Percentiles rank a stretch among this genome's conserved stretches.
Conservation (phyloP, 2,797 vertebrate species). For the Trachurus trachurus region DNA sequence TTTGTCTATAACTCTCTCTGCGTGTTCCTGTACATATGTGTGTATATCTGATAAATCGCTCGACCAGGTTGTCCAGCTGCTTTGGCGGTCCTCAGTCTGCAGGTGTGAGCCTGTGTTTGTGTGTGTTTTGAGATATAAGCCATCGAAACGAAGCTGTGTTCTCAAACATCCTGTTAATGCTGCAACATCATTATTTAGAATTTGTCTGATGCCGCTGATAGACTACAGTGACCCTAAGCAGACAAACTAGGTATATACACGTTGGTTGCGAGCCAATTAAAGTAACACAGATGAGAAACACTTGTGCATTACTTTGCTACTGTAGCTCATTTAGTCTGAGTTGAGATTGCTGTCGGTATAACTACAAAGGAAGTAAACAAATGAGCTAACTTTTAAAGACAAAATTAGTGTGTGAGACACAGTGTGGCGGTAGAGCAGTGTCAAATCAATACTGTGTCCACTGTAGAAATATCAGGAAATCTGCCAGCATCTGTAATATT, state of each 20-base stretch:
- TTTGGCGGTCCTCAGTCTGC: conserved; percentile 52
- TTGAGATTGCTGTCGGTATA: neutral
- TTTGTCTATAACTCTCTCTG: neutral
- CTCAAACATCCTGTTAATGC: conserved; percentile 16
- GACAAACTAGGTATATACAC: neutral
- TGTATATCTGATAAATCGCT: conserved; percentile 52
- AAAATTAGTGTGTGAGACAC: neutral
- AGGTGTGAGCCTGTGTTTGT: conserved; percentile 6
- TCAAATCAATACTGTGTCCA: neutral
- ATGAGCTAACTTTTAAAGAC: neutral
- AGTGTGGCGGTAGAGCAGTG: neutral
- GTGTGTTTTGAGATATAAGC: conserved; percentile 20
- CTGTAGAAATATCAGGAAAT: neutral
- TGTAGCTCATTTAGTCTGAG: conserved; percentile 10
- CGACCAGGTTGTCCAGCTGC: conserved; percentile 52
- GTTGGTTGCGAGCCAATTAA: conserved; percentile 11
- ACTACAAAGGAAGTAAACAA: neutral
- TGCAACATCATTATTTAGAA: conserved; percentile 11
- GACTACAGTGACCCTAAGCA: neutral
- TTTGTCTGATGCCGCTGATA: conserved; percentile 19
- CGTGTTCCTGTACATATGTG: neutral
- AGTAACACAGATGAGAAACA: neutral
- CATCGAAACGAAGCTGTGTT: neutral
- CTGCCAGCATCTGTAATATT: neutral
- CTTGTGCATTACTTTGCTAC: neutral